phyloP scores from a whole-genome alignment of 2,888 invertebrate genomes.

The Cheilosia scutellata region DNA sequence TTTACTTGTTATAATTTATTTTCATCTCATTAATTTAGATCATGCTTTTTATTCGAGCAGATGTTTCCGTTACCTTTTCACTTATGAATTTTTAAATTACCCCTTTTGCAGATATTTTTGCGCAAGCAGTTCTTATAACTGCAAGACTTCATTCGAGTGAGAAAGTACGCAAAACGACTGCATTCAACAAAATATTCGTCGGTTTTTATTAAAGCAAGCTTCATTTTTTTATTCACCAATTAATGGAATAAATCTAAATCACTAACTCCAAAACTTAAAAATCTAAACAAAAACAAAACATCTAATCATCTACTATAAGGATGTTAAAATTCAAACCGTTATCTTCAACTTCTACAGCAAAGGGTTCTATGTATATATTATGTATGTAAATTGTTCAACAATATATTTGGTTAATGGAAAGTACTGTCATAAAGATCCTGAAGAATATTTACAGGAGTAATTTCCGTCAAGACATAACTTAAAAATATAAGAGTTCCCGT shows the following conservation, averaged over 20 bases:
- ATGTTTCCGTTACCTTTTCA: too few species aligned
- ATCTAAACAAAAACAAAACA: conserved; percentile 36
- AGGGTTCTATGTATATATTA: background rate
- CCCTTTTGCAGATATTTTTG: too few species aligned
- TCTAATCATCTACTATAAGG: conserved; percentile 4
- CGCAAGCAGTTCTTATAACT: too few species aligned
- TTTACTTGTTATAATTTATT: too few species aligned
- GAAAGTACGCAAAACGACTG: background rate
- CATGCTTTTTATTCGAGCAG: too few species aligned
- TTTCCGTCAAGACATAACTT: background rate
- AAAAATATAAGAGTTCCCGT: background rate
- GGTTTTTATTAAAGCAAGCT: conserved; percentile 43
- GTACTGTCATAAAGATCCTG: background rate
- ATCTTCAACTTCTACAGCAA: conserved; percentile 1
- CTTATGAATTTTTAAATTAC: too few species aligned
- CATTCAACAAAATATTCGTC: conserved; percentile 19
- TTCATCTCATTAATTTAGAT: too few species aligned
- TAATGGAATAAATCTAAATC: conserved; percentile 28
- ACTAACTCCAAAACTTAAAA: conserved; percentile 29
- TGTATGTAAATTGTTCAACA: conserved; percentile 16
- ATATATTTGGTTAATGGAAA: conserved; percentile 15
- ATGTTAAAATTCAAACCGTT: conserved; percentile 3
- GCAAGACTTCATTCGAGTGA: too few species aligned
- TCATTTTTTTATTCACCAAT: conserved; percentile 33
- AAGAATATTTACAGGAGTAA: background rate